Base-by-base conservation (phyloP, 1,140 invertebrate species). In the Calycopis cecrops region DNA sequence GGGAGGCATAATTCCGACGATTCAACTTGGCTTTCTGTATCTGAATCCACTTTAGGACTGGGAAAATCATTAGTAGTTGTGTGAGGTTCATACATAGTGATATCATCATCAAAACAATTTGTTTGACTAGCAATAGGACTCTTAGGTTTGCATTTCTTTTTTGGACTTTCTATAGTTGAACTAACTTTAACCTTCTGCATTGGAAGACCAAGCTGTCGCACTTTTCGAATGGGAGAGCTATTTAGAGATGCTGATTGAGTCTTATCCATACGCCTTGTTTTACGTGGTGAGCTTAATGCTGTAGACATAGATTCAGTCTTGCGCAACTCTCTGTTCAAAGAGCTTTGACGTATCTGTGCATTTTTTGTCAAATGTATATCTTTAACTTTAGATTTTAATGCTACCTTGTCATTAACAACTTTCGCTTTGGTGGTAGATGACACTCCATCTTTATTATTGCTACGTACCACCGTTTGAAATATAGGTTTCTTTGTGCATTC, bases 81-180 rank as follows among this genome's bases (percentile, higher is more conserved):
- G 34, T 87, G 82, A 4, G 83, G 71, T 60, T 88, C 87, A 16
- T 88, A 88, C 87, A 88, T 88, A 0, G 85, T 88, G 0, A 88
- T 71, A 62, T 88, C 85, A 60, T 85, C 80, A 11, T 86, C 85
- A 35, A 82, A 75, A n/a, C 63, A 44, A 44, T 38, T 67, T 76
- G 63, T 71, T 69, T 62, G 60, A 55, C 70, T 69, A 47, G 76
- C 65, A 35, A 70, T 21, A 11, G 70, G 63, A 14, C 66, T 61
- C 62, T 83, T 87, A 0, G 70, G 54, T 50, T 82, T 87, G 0
- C 71, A 62, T 49, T 78, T 78, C 65, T 85, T 85, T 42, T 83
- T 85, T 3, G 80, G 82, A 53, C 77, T 82, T 33, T 80, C 76
- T 49, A 79, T 81, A 0, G 79, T 84, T 1, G 82, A 80, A 35